These are phyloP conservation scores for Chelonus formosanus DNA, from an alignment of 2,888 invertebrate genomes.

Conservation along the genomic window DNA sequence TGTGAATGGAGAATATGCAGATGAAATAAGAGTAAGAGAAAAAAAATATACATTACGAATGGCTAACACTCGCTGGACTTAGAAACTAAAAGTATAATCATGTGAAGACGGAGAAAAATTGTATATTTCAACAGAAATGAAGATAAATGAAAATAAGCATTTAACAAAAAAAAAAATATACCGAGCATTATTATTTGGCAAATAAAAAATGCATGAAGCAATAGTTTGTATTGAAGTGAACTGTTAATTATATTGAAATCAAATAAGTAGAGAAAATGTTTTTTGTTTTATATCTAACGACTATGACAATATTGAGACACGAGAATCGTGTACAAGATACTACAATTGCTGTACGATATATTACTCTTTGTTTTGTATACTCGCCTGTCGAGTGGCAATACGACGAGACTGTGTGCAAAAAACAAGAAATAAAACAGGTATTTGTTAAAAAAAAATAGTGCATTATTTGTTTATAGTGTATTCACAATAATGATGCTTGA, in stretches of 20 bases:
- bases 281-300: not conserved
- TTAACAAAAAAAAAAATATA: slow-evolving; percentile 18
- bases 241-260: too few relatives aligned
- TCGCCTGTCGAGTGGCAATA: slow-evolving; percentile 62
- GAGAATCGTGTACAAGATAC: slow-evolving; percentile 9
- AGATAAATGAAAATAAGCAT: slow-evolving; percentile 13
- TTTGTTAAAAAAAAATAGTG: slow-evolving; percentile 43
- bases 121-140: not conserved
- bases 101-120: slow-evolving; percentile 1
- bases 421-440: slow-evolving; percentile 51
- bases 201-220: not conserved
- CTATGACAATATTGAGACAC: too few relatives aligned
- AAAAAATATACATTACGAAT: slow-evolving; percentile 17
- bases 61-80: slow-evolving; percentile 21
- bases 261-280: not conserved
- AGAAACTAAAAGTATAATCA: not conserved
- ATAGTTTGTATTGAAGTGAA: too few relatives aligned
- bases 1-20: slow-evolving; percentile 22
- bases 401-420: slow-evolving; percentile 61
- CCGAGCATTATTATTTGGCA: slow-evolving; percentile 21
- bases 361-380: slow-evolving; percentile 49
- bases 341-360: slow-evolving; percentile 24
- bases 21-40: slow-evolving; percentile 23
- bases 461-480: too few relatives aligned
- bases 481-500: too few relatives aligned